Evolutionary conservation across 2,113 vertebrate species (phyloP), one percentile per base, ranked within the genome.

Genomic region (Epinephelus lanceolatus): DNA sequence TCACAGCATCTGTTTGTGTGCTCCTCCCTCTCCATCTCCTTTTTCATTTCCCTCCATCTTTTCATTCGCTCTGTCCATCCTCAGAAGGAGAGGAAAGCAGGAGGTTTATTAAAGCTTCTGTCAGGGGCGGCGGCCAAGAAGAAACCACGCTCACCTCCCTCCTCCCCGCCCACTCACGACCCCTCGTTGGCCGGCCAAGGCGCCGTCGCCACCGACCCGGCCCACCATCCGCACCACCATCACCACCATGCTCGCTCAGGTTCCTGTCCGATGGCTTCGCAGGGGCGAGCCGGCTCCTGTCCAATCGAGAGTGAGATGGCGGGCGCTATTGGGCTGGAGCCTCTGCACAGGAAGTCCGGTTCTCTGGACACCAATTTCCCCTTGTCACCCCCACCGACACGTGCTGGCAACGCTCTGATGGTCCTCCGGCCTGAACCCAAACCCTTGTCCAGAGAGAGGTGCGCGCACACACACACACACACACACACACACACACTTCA

Each of bases 361-460:
- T 99, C 98, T 25, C 96, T 99, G 95, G 98, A 99, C 93, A 97
- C 98, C 76, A 98, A 97, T 95, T 97, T 99, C 91, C 96, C 97
- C 19, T 90, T 96, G 91, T 96, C 97, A n/a, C 98, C 98, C 19
- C 97, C 97, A 4, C 89, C 96, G 67, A 95, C 96, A 37, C 96
- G 98, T 19, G 82, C 95, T 0, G 93, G 95, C 73, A 96, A 95
- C 61, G 96, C 96, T 57, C 94, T 97, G 94, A 95, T 97, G 84
- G 96, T 97, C 91, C 93, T 98, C 73, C 94, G 95, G 21, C 97
- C 98, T 1, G 97, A 99, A 80, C 96, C 97, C 79, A 99, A 98
- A 90, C 97, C 96, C 1, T 94, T 99, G 86, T 97, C 97, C 55
- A 94, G 98, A 90, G 98, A 99, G 93, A 98, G 98, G 98, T 99